Percentiles rank a stretch among this genome's conserved stretches.
Conservation (phyloP, 2,113 vertebrate genomes). For the Accipiter cooperii region DNA sequence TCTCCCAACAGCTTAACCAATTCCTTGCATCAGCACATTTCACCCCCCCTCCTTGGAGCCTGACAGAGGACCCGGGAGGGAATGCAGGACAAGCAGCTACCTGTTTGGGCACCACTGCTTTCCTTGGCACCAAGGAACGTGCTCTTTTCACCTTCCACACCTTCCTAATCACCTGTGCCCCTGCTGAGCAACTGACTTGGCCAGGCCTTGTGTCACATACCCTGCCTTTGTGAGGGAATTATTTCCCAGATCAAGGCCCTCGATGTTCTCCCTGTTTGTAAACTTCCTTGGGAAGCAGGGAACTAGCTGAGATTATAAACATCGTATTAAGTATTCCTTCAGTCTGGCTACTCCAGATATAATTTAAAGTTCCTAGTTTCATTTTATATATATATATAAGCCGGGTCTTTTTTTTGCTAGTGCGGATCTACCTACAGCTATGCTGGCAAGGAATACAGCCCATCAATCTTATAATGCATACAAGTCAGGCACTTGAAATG, state of each 20-base stretch:
- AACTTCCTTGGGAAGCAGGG: neutral
- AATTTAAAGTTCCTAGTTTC: neutral
- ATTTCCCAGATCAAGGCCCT: neutral
- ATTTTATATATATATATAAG: neutral
- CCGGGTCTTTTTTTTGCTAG: neutral
- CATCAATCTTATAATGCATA: neutral
- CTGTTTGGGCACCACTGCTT: neutral
- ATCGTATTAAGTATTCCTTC: neutral
- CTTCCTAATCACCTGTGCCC: neutral
- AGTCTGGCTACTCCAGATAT: neutral
- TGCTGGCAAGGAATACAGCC: neutral
- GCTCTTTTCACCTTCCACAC: neutral
- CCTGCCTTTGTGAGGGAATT: neutral
- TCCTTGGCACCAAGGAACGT: neutral
- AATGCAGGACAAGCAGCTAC: neutral
- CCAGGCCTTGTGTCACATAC: neutral
- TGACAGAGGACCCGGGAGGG: neutral
- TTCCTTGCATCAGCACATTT: neutral
- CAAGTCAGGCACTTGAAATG: neutral
- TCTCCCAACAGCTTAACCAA: neutral
- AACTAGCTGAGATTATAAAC: neutral
- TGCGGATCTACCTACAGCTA: neutral
- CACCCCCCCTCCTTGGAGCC: neutral
- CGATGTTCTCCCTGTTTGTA: neutral
- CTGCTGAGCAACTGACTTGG: accelerated